These are phyloP conservation scores for Mormyrus hasselquistii DNA, from an alignment of 2,797 vertebrate genomes.

Conservation along the genomic window DNA sequence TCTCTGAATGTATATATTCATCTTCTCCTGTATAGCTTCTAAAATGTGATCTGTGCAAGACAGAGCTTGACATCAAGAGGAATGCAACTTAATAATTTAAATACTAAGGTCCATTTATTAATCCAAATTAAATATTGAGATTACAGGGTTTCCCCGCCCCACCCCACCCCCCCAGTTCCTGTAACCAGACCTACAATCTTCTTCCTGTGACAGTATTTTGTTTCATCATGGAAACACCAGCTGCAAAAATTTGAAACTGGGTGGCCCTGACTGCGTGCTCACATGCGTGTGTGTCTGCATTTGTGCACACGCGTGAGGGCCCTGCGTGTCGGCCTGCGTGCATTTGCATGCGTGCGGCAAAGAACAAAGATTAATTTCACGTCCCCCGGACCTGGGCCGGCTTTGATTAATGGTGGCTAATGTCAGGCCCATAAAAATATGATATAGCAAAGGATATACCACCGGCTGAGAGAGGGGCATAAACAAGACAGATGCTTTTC, in stretches of 20 bases:
- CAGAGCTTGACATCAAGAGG: background rate
- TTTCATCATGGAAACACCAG: background rate
- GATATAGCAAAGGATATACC: constrained; percentile 61
- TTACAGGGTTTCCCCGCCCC: background rate
- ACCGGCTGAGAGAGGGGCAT: constrained; percentile 59
- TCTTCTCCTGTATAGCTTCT: background rate
- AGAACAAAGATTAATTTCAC: constrained; percentile 24
- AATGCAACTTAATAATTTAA: background rate
- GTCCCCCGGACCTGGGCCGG: constrained; percentile 51
- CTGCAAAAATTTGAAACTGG: background rate
- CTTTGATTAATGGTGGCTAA: constrained; percentile 55
- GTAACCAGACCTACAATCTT: background rate
- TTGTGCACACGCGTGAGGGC: constrained; percentile 2
- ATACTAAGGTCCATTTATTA: background rate
- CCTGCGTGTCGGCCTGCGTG: background rate
- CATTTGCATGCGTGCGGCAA: constrained; percentile 15
- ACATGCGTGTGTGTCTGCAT: background rate
- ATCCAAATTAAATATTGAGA: background rate
- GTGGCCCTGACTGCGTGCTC: background rate
- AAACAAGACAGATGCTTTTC: constrained; percentile 63
- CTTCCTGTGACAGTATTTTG: background rate
- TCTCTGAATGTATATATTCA: background rate
- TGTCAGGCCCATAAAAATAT: constrained; percentile 59
- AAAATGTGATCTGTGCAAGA: background rate
- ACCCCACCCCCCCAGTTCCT: background rate